These are phyloP conservation scores for Sphinx pinastri DNA, from an alignment of 2,888 invertebrate genomes.

Conservation along the genomic window DNA sequence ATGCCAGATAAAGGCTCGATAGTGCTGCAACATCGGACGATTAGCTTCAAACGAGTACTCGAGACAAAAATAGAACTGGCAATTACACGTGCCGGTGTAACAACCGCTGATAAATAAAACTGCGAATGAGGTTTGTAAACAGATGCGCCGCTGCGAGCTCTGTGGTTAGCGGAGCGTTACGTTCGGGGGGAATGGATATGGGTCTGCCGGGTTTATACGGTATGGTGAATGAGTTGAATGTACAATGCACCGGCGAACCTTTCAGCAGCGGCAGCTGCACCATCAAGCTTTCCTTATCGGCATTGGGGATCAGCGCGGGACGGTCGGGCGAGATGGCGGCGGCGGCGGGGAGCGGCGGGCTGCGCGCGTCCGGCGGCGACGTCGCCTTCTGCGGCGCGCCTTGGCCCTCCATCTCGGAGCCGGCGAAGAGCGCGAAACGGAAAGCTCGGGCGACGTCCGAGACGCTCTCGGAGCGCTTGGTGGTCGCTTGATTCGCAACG, in stretches of 20 bases:
- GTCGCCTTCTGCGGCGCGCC: constrained; percentile 69
- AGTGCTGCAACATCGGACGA: constrained; percentile 30
- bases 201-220: constrained; percentile 31
- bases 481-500: constrained; percentile 85
- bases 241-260: constrained; percentile 68
- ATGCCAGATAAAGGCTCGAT: constrained; percentile 38
- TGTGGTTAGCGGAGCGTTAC: constrained; percentile 12
- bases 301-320: constrained; percentile 56
- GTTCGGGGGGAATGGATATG: constrained; percentile 15
- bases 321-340: constrained; percentile 64
- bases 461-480: constrained; percentile 77
- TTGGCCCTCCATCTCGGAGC: constrained; percentile 71
- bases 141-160: constrained; percentile 36
- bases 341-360: constrained; percentile 68
- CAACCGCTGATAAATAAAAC: constrained; percentile 45
- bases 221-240: constrained; percentile 30
- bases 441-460: constrained; percentile 80
- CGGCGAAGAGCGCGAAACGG: constrained; percentile 74
- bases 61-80: constrained; percentile 52
- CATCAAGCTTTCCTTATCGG: constrained; percentile 76
- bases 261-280: constrained; percentile 80
- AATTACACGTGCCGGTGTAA: constrained; percentile 48
- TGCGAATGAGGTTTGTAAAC: constrained; percentile 54
- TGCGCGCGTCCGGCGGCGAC: constrained; percentile 75
- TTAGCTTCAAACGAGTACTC: constrained; percentile 35